Conservation (phyloP, 2,888 invertebrate species). For the Phalera bucephala region DNA sequence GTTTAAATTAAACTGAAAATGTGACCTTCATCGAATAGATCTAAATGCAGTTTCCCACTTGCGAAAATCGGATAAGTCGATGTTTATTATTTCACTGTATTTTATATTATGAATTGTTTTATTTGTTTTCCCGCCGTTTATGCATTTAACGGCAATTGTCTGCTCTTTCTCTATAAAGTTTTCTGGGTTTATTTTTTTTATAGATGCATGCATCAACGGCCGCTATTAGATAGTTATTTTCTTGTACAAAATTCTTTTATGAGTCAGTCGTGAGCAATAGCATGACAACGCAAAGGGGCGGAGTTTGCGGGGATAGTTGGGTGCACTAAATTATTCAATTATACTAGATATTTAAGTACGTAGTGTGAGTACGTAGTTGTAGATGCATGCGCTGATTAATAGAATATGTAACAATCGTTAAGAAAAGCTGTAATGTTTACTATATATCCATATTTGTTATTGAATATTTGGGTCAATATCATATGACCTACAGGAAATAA, state of each 20-base stretch:
- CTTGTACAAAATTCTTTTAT: constrained; percentile 14
- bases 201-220: constrained; percentile 8
- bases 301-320: constrained; percentile 14
- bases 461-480: no score
- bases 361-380: no score
- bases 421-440: no score
- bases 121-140: constrained; percentile 36
- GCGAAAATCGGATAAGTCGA: background rate
- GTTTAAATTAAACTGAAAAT: constrained; percentile 2
- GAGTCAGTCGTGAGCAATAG: constrained; percentile 16
- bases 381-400: no score
- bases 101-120: no score
- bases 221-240: constrained; percentile 7
- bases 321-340: constrained; percentile 6
- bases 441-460: no score
- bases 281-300: constrained; percentile 14
- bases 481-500: no score
- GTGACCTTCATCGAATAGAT: background rate
- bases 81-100: background rate
- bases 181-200: constrained; percentile 15
- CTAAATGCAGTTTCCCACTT: background rate
- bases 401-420: no score
- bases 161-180: constrained; percentile 16
- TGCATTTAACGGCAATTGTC: constrained; percentile 23
- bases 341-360: background rate